Percentiles rank a stretch among this genome's conserved stretches.
Conservation (phyloP, 2,113 vertebrate species). For the Leptocoma aspasia region DNA sequence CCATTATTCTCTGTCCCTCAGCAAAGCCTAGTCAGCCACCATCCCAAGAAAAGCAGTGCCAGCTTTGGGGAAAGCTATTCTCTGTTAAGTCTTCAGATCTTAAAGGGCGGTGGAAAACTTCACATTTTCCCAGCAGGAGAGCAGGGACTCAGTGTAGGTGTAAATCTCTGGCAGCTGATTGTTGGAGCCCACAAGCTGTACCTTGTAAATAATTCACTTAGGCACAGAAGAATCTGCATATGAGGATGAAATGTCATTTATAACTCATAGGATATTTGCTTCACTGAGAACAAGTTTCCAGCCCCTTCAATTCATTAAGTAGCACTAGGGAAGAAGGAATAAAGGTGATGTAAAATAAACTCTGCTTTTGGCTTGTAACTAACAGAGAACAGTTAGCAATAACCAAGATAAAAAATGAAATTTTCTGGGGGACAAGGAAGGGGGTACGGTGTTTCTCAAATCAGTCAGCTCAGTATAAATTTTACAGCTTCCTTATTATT, state of each 20-base stretch:
- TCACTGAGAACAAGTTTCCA: constrained; percentile 63
- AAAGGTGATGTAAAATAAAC: constrained; percentile 10
- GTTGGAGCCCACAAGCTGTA: constrained; percentile 69
- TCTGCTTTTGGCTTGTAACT: neutral
- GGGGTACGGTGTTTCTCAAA: neutral
- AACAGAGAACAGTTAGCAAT: neutral
- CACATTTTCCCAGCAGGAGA: constrained; percentile 56
- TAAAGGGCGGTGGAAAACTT: constrained; percentile 47
- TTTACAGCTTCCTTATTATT: neutral
- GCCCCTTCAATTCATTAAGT: constrained; percentile 63
- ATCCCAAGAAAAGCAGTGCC: constrained; percentile 8
- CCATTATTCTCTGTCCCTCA: neutral
- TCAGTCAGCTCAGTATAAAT: neutral
- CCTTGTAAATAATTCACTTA: constrained; percentile 79
- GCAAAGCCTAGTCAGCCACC: neutral
- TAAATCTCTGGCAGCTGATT: constrained; percentile 70
- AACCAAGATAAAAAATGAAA: neutral
- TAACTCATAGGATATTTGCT: constrained; percentile 70
- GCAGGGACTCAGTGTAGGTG: constrained; percentile 46
- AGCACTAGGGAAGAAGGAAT: constrained; percentile 30
- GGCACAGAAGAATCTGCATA: constrained; percentile 74
- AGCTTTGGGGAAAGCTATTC: constrained; percentile 3
- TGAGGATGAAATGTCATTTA: constrained; percentile 73
- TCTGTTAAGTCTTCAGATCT: constrained; percentile 47
- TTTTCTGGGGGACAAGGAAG: neutral